phyloP scores from a whole-genome alignment of 2,888 invertebrate species.

The Hymenopus coronatus region DNA sequence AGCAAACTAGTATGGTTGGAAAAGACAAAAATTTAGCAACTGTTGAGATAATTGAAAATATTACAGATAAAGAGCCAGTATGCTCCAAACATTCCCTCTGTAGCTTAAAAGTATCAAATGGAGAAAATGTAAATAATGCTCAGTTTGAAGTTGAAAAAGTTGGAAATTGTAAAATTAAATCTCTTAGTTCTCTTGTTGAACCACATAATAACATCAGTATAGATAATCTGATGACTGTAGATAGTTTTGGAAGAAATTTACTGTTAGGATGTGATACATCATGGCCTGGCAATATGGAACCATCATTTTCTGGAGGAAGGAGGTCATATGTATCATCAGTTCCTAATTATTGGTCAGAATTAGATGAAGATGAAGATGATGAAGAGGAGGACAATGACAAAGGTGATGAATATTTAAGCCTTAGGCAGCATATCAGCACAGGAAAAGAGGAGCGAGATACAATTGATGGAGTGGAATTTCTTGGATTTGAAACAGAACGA shows the following conservation, averaged over 20 bases:
- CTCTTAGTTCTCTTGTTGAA: not conserved
- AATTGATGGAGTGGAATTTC: slow-evolving; percentile 35
- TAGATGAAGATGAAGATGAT: slow-evolving; percentile 21
- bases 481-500: slow-evolving; percentile 33
- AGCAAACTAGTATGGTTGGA: not conserved
- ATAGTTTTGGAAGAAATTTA: slow-evolving; percentile 4
- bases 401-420: slow-evolving; percentile 13
- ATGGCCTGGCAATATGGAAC: not conserved
- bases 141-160: not conserved
- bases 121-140: not conserved
- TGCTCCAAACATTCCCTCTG: not conserved
- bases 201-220: not conserved
- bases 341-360: not conserved
- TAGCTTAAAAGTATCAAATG: not conserved
- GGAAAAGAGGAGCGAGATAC: slow-evolving; percentile 32
- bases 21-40: not conserved
- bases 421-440: slow-evolving; percentile 24
- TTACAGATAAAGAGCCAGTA: not conserved
- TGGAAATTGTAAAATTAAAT: not conserved
- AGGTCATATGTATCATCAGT: not conserved
- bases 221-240: not conserved
- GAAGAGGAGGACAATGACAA: slow-evolving; percentile 8
- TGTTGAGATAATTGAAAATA: not conserved
- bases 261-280: not conserved
- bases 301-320: not conserved